Percentiles rank a stretch among this genome's conserved stretches.
These are phyloP conservation scores for Siniperca chuatsi DNA, from an alignment of 2,113 vertebrate species.

Conservation along the genomic window DNA sequence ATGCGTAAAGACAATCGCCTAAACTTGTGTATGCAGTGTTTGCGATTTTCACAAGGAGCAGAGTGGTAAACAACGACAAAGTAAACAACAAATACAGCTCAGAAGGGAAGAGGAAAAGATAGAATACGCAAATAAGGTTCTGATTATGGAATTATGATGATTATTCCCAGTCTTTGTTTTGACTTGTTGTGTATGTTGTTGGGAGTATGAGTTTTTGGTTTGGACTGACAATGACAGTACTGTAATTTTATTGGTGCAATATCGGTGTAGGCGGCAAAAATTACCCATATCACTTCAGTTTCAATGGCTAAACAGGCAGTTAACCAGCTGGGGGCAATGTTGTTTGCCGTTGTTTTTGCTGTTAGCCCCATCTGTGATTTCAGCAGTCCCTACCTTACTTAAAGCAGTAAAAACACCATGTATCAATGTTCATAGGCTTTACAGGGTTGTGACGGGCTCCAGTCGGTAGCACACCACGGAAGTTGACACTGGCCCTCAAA, in stretches of 20 bases:
- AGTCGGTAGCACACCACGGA: not conserved
- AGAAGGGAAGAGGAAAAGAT: not conserved
- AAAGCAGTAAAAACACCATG: not conserved
- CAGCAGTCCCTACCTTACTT: not conserved
- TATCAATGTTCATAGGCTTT: not conserved
- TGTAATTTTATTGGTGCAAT: not conserved
- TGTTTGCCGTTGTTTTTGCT: not conserved
- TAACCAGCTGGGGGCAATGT: not conserved
- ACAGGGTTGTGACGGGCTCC: not conserved
- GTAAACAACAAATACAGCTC: not conserved
- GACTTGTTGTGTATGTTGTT: too few species aligned
- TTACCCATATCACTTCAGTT: too few species aligned
- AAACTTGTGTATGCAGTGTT: not conserved
- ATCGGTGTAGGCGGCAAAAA: not conserved
- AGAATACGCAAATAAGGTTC: too few species aligned
- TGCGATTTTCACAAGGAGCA: not conserved
- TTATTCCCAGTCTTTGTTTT: too few species aligned
- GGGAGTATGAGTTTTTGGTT: too few species aligned
- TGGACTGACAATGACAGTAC: not conserved
- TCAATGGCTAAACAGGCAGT: not conserved
- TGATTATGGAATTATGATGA: too few species aligned
- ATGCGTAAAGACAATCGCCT: not conserved
- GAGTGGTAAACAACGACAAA: too few species aligned
- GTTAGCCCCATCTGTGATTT: not conserved
- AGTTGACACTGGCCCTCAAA: not conserved